Evolutionary conservation across 2,113 vertebrate genomes (phyloP).

Genomic region (Eurypyga helias): DNA sequence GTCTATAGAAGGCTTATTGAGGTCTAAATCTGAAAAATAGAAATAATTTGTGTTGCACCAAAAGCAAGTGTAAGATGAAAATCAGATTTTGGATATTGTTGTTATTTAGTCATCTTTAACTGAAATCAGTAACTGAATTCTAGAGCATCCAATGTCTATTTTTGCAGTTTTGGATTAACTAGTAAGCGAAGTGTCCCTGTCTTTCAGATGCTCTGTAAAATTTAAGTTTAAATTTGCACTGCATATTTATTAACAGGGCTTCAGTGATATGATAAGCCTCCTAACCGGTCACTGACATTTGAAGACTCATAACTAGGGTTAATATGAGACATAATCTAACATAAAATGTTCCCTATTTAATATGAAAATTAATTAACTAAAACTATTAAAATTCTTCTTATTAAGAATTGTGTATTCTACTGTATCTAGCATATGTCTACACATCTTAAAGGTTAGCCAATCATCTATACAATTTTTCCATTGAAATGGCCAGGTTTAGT

Average conservation of each 20-base stretch:
- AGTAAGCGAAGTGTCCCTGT: background rate
- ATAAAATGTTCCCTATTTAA: background rate
- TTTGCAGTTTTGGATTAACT: background rate
- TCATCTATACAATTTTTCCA: background rate
- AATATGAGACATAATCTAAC: background rate
- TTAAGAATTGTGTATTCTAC: background rate
- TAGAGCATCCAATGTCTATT: background rate
- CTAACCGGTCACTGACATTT: background rate
- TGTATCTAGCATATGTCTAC: background rate
- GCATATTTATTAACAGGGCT: background rate
- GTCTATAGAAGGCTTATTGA: background rate
- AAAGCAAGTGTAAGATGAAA: background rate
- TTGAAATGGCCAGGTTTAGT: background rate
- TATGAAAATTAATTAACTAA: background rate
- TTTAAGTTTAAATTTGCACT: background rate
- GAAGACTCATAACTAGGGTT: background rate
- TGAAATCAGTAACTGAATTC: background rate
- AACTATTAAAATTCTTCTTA: too few relatives aligned
- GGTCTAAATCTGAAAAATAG: background rate
- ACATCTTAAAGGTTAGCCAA: background rate
- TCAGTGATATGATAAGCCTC: background rate
- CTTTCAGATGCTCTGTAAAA: background rate
- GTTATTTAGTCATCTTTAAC: background rate
- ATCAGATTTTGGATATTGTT: background rate
- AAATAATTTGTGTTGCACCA: background rate